A percentile compares a stretch with the other conserved stretches of the same genome.
Evolutionary conservation across 2,888 invertebrate genomes (phyloP).

Genomic region (Platycnemis pennipes): DNA sequence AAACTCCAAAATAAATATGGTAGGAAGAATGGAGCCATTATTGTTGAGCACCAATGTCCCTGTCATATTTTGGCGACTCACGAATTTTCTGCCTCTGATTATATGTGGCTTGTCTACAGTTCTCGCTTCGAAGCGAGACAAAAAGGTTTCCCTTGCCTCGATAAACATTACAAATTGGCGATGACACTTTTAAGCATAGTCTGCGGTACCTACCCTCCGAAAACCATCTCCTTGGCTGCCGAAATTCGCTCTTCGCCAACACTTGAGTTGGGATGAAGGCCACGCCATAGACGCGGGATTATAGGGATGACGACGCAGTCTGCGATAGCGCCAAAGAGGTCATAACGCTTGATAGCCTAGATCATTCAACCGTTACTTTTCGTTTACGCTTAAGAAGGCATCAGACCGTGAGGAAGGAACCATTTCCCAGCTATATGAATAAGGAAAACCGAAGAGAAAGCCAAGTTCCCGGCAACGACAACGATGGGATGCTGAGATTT

Average conservation of each 20-base stretch:
- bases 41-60: too few species aligned
- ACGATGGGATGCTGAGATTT: too few species aligned
- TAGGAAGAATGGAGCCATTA: too few species aligned
- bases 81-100: too few species aligned
- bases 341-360: conserved; percentile 3
- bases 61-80: too few species aligned
- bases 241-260: background rate
- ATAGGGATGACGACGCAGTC: background rate
- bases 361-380: background rate
- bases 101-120: too few species aligned
- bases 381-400: background rate
- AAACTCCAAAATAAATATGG: too few species aligned
- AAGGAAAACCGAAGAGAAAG: background rate
- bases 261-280: background rate
- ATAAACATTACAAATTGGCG: background rate
- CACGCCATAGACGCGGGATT: background rate
- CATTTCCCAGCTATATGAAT: background rate
- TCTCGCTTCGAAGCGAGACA: too few species aligned
- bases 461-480: background rate
- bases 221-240: background rate
- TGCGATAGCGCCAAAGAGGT: background rate
- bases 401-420: background rate
- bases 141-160: too few species aligned
- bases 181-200: background rate
- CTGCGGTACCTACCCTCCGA: background rate